These are phyloP conservation scores for Etheostoma cragini DNA, from an alignment of 2,113 vertebrate genomes.

Conservation along the genomic window DNA sequence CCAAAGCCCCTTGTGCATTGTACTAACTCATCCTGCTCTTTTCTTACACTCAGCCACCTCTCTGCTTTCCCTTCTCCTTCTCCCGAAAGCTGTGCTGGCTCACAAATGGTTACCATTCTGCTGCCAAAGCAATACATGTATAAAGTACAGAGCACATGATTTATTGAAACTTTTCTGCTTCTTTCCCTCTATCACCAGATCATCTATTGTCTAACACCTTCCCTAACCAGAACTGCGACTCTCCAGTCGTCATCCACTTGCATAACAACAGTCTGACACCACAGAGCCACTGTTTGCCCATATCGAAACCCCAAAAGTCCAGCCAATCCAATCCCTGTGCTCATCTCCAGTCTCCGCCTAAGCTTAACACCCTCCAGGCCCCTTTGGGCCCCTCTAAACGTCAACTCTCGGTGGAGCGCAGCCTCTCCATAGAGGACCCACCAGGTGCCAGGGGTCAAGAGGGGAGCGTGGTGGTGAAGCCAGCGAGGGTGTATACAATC, in stretches of 20 bases:
- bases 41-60: conserved; percentile 8
- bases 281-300: conserved; percentile 56
- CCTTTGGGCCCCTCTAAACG: conserved; percentile 84
- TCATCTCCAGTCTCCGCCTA: conserved; percentile 51
- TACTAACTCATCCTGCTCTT: conserved; percentile 3
- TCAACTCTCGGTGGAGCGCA: conserved; percentile 87
- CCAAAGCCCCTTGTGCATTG: not conserved
- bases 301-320: conserved; percentile 63
- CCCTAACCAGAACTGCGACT: conserved; percentile 88
- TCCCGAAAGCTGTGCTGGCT: conserved; percentile 44
- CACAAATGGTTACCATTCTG: conserved; percentile 29
- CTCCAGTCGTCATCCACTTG: conserved; percentile 84
- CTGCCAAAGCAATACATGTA: conserved; percentile 41
- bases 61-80: conserved; percentile 33
- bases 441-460: conserved; percentile 44
- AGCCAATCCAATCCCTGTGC: conserved; percentile 30
- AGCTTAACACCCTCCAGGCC: conserved; percentile 38
- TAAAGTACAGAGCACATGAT: not conserved
- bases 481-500: conserved; percentile 93
- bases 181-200: conserved; percentile 81
- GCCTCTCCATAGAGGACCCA: conserved; percentile 87
- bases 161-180: not conserved
- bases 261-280: conserved; percentile 76
- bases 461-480: conserved; percentile 79
- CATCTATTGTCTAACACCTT: conserved; percentile 93